Conservation (phyloP, 2,797 vertebrate species). For the Ctenochaetus hawaiiensis region DNA sequence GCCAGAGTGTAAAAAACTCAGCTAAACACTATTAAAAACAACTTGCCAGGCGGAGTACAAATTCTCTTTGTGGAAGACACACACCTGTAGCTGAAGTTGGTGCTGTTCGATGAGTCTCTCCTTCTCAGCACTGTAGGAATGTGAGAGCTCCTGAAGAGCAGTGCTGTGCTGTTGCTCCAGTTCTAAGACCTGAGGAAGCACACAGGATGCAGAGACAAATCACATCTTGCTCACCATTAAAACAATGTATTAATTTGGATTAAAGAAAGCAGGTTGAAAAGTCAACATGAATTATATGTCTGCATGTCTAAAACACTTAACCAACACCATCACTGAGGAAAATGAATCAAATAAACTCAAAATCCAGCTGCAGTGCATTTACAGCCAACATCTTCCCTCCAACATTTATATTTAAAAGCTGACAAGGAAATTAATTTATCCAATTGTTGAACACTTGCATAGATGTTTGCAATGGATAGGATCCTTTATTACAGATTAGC, state of each 20-base stretch:
- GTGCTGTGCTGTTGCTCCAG: constrained; percentile 86
- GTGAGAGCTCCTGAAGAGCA: constrained; percentile 83
- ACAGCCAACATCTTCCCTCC: neutral
- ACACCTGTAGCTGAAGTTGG: constrained; percentile 83
- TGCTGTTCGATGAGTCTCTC: constrained; percentile 75
- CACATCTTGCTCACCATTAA: neutral
- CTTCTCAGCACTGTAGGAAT: constrained; percentile 77
- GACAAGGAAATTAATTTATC: neutral
- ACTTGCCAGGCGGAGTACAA: neutral
- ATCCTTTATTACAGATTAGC: neutral
- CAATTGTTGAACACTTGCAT: neutral
- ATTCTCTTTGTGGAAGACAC: constrained; percentile 1
- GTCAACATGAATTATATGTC: too few relatives aligned
- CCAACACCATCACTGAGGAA: too few relatives aligned
- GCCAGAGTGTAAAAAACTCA: constrained; percentile 27
- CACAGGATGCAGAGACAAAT: neutral
- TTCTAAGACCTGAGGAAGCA: constrained; percentile 79
- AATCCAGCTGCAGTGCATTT: too few relatives aligned
- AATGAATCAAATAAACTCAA: too few relatives aligned
- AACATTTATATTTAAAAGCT: neutral
- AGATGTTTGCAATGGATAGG: neutral
- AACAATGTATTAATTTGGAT: neutral
- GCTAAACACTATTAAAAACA: constrained; percentile 26
- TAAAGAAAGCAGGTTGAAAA: too few relatives aligned
- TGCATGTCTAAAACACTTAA: too few relatives aligned